Evolutionary conservation across 2,113 vertebrate species (phyloP).

Genomic region (Ivindomyrus marchei): DNA sequence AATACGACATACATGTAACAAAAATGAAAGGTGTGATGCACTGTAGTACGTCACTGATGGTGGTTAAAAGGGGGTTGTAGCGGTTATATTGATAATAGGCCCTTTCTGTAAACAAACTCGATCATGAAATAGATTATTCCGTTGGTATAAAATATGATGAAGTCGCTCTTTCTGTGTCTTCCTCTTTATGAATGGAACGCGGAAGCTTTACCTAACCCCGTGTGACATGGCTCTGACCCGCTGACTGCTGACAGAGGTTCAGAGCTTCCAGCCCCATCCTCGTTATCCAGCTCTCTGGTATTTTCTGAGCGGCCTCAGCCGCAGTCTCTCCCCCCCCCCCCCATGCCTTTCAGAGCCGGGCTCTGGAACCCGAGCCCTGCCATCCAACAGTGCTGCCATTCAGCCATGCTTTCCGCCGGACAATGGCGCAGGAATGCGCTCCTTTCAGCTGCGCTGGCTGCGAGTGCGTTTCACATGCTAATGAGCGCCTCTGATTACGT

Average conservation of each 20-base stretch:
- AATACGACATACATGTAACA: no score
- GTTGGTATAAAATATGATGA: neutral
- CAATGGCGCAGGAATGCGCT: slow-evolving; percentile 18
- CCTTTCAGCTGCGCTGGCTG: neutral
- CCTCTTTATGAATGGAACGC: neutral
- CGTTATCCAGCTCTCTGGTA: neutral
- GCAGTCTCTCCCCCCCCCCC: neutral
- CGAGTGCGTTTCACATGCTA: slow-evolving; percentile 27
- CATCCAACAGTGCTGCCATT: neutral
- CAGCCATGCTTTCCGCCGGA: neutral
- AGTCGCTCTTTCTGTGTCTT: neutral
- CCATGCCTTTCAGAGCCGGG: neutral
- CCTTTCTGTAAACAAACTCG: neutral
- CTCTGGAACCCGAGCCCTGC: neutral
- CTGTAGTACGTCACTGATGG: no score
- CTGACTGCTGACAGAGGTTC: neutral
- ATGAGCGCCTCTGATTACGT: slow-evolving; percentile 23
- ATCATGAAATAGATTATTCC: no score
- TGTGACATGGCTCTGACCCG: neutral
- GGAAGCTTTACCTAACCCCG: neutral
- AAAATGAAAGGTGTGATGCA: no score
- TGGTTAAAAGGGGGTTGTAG: neutral
- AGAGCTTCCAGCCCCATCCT: neutral
- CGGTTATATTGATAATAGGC: neutral
- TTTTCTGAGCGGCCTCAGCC: neutral